Evolutionary conservation across 2,113 vertebrate genomes (phyloP).

Genomic region (Saccopteryx leptura): DNA sequence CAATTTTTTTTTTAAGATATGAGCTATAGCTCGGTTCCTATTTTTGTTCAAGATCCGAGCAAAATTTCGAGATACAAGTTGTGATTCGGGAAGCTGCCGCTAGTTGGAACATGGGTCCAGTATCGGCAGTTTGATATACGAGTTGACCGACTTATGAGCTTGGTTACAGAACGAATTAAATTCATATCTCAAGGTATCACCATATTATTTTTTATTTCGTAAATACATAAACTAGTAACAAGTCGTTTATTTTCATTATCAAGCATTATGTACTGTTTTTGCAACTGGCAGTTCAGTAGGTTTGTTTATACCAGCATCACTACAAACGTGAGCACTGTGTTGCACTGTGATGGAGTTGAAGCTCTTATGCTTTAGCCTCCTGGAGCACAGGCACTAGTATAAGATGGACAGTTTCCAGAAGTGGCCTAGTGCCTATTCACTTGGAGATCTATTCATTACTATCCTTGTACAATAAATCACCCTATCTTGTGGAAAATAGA

Average conservation of each 20-base stretch:
- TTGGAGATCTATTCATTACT: neutral
- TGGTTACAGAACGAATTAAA: too few relatives aligned
- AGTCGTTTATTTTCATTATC: neutral
- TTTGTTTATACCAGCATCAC: neutral
- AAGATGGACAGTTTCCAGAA: conserved; percentile 32
- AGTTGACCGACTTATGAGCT: too few relatives aligned
- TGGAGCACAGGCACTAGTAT: neutral
- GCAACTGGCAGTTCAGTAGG: neutral
- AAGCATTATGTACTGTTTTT: neutral
- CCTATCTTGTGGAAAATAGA: neutral
- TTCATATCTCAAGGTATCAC: too few relatives aligned
- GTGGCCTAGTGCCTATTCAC: neutral
- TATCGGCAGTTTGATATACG: too few relatives aligned
- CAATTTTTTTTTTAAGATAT: too few relatives aligned
- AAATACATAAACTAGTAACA: neutral
- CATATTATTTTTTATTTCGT: too few relatives aligned
- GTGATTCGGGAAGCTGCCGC: too few relatives aligned
- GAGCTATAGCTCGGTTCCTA: too few relatives aligned
- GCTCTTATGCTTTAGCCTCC: neutral
- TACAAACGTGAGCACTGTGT: neutral
- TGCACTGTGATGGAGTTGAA: neutral
- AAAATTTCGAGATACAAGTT: too few relatives aligned
- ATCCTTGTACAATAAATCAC: conserved; percentile 4
- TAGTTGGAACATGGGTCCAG: too few relatives aligned
- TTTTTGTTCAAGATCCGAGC: too few relatives aligned